Evolutionary conservation across 2,797 vertebrate species (phyloP), one percentile per base, ranked within the genome.

Genomic region (Babyrousa celebensis): DNA sequence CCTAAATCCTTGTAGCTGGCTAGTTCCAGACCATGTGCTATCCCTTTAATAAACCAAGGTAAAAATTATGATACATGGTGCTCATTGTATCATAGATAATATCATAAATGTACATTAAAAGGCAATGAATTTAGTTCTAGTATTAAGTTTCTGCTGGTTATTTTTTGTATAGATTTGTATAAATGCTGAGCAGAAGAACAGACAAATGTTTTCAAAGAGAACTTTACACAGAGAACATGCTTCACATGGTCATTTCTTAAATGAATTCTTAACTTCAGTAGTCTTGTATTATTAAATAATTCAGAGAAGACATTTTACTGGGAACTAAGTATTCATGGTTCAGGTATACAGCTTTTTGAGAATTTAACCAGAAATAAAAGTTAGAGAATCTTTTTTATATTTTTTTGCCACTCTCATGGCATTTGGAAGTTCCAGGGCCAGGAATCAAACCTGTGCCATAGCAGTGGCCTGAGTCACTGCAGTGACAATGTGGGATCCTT

Each of bases 301-400:
- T 91, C 60, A 86, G 74, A 96, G 68, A 93, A 94, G 83, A 70
- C 21, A 92, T 96, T 92, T 95, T 92, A 60, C 14, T 29, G 6
- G 15, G 3, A 63, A 23, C 72, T 80, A 82, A 93, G 52, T 90
- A 54, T 94, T 85, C 85, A 78, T 78, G 58, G 52, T 56, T 95
- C 43, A 48, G 12, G 14, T 85, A 29, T 74, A 68, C 9, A 91
- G 72, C 21, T 70, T 93, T 92, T 79, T 0, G 40, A 89, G 58
- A 92, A 82, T 85, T 89, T 79, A 94, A 84, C 86, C 52, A 90
- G 56, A 92, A 94, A 91, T 72, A 83, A 93, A 95, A 83, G 43
- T 80, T 86, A 85, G 68, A 85, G n/a, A 93, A 40, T 93, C 56
- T 91, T 82, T 74, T 48, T 48, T 36, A 36, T 36, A 6, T 48